Conservation (phyloP, 2,888 invertebrate genomes). For the Brachylomia viminalis region DNA sequence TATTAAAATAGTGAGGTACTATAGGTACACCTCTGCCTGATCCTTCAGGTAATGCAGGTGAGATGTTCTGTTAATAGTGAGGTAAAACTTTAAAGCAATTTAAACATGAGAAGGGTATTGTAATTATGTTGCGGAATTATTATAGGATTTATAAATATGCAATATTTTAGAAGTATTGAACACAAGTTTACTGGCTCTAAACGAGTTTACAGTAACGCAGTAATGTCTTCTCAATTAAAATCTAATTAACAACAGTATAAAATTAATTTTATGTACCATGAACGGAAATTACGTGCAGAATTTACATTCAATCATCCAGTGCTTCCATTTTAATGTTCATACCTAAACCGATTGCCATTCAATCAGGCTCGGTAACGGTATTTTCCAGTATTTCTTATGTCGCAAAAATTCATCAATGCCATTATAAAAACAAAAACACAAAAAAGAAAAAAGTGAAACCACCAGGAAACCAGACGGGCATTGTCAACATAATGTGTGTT, state of each 20-base stretch:
- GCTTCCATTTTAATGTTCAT: conserved; percentile 29
- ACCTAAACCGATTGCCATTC: conserved; percentile 5
- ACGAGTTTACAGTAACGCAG: not conserved
- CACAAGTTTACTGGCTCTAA: not conserved
- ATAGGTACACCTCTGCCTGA: too few species aligned
- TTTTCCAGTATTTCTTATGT: conserved; percentile 8
- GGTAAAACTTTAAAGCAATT: not conserved
- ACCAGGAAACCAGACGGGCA: conserved; percentile 62
- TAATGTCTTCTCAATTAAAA: conserved; percentile 15
- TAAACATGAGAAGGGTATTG: not conserved
- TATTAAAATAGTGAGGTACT: not conserved
- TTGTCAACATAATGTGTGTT: conserved; percentile 67
- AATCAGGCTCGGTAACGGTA: conserved; percentile 31
- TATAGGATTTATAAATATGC: not conserved
- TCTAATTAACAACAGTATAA: conserved; percentile 4
- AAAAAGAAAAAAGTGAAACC: conserved; percentile 53
- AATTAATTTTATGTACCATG: conserved; percentile 13
- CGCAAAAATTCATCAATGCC: conserved; percentile 9
- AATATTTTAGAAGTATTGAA: not conserved
- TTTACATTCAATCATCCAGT: conserved; percentile 23
- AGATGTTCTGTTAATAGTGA: not conserved
- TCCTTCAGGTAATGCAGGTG: too few species aligned
- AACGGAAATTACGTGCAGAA: conserved; percentile 14
- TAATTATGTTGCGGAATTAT: not conserved
- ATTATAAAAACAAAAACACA: conserved; percentile 34